phyloP scores from a whole-genome alignment of 2,888 invertebrate species.

The Carterocephalus palaemon region DNA sequence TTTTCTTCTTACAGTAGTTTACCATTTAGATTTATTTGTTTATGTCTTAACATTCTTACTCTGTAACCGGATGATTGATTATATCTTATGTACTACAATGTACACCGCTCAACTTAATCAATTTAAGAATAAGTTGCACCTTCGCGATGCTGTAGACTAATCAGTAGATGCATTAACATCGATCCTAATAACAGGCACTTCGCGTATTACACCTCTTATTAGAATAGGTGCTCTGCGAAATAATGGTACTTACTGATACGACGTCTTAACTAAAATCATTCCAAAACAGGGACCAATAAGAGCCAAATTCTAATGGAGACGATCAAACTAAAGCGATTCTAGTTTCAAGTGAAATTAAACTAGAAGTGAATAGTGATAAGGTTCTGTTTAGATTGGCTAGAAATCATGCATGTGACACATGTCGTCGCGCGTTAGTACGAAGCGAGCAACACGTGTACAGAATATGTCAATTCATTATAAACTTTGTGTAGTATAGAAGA shows the following conservation, averaged over 20 bases:
- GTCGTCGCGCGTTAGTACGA: constrained; percentile 39
- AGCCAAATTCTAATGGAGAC: constrained; percentile 36
- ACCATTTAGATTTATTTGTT: too few relatives aligned
- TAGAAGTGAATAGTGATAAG: constrained; percentile 29
- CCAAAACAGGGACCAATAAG: constrained; percentile 35
- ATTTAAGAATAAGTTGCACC: constrained; percentile 4
- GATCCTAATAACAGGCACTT: constrained; percentile 32
- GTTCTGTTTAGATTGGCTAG: constrained; percentile 30
- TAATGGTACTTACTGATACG: constrained; percentile 30
- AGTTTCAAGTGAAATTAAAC: constrained; percentile 28
- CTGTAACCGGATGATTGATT: background rate
- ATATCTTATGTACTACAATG: background rate
- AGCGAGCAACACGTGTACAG: constrained; percentile 65
- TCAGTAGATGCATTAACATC: constrained; percentile 26
- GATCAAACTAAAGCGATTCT: constrained; percentile 28
- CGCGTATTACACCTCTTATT: constrained; percentile 40
- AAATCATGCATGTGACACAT: constrained; percentile 34
- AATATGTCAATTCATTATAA: constrained; percentile 78
- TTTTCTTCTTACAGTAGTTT: too few relatives aligned
- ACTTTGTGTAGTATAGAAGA: constrained; percentile 69
- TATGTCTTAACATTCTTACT: too few relatives aligned
- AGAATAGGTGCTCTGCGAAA: constrained; percentile 35
- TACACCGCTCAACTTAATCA: constrained; percentile 1
- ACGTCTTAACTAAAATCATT: constrained; percentile 32
- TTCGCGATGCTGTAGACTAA: constrained; percentile 10